Conservation (phyloP, 2,113 vertebrate species). For the Carollia perspicillata region DNA sequence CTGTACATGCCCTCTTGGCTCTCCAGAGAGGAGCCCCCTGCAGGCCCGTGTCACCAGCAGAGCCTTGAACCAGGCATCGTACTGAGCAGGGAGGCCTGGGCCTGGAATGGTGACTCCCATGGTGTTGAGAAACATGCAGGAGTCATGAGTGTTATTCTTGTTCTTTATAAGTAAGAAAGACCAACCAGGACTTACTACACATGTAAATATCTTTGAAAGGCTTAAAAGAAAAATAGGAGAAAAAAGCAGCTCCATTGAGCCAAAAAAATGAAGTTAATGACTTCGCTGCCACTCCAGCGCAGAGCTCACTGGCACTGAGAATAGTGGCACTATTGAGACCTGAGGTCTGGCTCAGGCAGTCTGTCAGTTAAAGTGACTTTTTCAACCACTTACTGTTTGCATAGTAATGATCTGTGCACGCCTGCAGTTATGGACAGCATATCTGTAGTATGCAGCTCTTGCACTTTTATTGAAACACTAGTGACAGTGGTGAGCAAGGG, state of each 20-base stretch:
- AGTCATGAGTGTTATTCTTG: background rate
- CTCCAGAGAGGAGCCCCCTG: too few species aligned
- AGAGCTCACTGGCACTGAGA: background rate
- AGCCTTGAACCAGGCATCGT: background rate
- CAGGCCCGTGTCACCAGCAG: too few species aligned
- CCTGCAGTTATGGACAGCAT: background rate
- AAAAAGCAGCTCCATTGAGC: background rate
- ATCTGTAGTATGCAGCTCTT: background rate
- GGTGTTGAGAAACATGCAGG: background rate
- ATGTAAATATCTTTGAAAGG: background rate
- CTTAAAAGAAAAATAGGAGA: background rate
- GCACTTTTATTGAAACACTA: background rate
- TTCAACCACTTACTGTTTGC: background rate
- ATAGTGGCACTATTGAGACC: background rate
- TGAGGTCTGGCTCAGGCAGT: background rate
- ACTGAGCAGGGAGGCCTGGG: background rate
- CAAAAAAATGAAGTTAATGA: background rate
- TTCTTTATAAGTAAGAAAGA: background rate
- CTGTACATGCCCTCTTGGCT: accelerated
- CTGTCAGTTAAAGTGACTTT: background rate
- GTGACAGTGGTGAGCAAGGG: background rate
- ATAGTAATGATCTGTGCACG: accelerated
- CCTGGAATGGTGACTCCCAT: background rate
- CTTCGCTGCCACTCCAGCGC: background rate
- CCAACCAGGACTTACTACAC: background rate